phyloP scores from a whole-genome alignment of 2,113 vertebrate species.

The Hylia prasina region DNA sequence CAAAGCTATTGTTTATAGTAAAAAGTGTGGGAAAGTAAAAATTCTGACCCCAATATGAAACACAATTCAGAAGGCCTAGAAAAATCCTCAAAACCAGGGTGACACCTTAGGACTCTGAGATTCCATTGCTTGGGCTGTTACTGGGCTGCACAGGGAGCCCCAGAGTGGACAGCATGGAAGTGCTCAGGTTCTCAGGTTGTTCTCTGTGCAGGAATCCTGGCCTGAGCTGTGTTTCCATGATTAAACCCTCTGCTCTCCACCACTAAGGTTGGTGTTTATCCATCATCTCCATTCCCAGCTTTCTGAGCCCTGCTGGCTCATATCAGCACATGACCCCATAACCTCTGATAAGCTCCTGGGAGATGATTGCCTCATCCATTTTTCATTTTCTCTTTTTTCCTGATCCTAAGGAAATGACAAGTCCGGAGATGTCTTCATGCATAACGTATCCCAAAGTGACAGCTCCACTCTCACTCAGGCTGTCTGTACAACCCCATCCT shows the following conservation, averaged over 20 bases:
- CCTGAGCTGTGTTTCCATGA: background rate
- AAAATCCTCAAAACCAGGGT: too few relatives aligned
- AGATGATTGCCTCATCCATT: background rate
- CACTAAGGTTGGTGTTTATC: background rate
- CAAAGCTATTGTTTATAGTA: too few relatives aligned
- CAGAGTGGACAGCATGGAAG: background rate
- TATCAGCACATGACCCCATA: rapidly evolving
- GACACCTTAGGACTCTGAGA: background rate
- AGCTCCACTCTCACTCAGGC: background rate
- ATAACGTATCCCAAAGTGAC: background rate
- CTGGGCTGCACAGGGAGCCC: background rate
- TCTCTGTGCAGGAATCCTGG: background rate
- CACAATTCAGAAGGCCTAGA: too few relatives aligned
- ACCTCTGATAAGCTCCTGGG: background rate
- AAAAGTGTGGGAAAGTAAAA: too few relatives aligned
- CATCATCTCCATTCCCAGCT: background rate
- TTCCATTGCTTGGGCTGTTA: background rate
- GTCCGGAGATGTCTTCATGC: background rate
- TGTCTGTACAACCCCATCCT: too few relatives aligned
- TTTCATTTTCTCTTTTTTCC: background rate
- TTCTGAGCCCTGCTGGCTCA: background rate
- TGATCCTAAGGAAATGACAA: background rate
- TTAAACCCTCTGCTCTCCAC: background rate
- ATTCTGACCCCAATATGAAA: too few relatives aligned
- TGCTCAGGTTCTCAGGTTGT: background rate